These are phyloP conservation scores for Peromyscus leucopus DNA, from an alignment of 2,113 vertebrate species.

Conservation along the genomic window DNA sequence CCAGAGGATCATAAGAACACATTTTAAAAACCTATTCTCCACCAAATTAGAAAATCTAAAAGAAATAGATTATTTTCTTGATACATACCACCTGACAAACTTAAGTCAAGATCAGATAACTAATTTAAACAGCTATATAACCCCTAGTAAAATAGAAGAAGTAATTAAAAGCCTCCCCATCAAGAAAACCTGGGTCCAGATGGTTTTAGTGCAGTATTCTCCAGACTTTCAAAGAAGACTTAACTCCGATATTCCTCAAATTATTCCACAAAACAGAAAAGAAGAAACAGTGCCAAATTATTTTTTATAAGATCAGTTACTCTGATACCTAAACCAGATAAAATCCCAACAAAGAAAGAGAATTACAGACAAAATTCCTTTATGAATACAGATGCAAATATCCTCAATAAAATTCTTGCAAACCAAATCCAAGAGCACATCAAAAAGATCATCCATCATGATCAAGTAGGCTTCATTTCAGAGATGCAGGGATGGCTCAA, in stretches of 20 bases:
- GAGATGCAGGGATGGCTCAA: not conserved
- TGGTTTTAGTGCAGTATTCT: not conserved
- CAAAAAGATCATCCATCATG: not conserved
- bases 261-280: not conserved
- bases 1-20: not conserved
- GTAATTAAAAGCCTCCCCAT: not conserved
- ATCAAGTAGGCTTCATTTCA: not conserved
- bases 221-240: not conserved
- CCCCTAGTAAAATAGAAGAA: not conserved
- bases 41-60: not conserved
- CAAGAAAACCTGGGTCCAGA: not conserved
- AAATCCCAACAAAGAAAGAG: not conserved
- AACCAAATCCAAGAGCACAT: not conserved
- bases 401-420: not conserved
- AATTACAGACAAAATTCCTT: not conserved
- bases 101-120: not conserved
- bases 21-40: not conserved
- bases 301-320: not conserved
- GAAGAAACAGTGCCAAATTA: not conserved
- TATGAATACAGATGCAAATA: not conserved
- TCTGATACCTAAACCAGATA: not conserved
- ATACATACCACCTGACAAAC: not conserved
- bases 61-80: not conserved
- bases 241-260: not conserved
- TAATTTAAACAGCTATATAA: not conserved